Conservation (phyloP, 2,797 vertebrate species). For the Adrianichthys oophorus region DNA sequence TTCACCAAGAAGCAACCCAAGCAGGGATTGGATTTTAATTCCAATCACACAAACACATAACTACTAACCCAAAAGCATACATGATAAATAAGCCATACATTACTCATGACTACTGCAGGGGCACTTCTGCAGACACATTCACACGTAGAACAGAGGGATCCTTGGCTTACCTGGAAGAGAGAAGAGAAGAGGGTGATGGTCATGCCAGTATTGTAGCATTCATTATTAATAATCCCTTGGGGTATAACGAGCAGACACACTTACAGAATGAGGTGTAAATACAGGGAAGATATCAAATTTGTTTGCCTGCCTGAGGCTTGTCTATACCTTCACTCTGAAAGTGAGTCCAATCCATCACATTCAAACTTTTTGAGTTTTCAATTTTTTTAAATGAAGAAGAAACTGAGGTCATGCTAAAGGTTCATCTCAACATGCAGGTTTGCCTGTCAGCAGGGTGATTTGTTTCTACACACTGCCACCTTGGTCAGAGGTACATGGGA, state of each 20-base stretch:
- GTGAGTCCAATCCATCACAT: conserved; percentile 14
- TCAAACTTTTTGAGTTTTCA: not conserved
- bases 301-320: conserved; percentile 20
- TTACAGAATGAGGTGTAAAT: conserved; percentile 27
- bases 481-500: too few species aligned
- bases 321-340: conserved; percentile 4
- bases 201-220: conserved; percentile 37
- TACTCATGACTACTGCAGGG: conserved; percentile 58
- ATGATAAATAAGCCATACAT: conserved; percentile 64
- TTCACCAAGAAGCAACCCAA: too few species aligned
- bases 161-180: conserved; percentile 69
- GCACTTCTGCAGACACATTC: conserved; percentile 27
- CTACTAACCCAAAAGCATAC: conserved; percentile 40
- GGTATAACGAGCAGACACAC: conserved; percentile 17
- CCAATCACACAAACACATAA: conserved; percentile 41
- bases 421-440: not conserved
- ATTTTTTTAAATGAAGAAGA: not conserved
- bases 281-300: conserved; percentile 22
- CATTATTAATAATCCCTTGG: conserved; percentile 48
- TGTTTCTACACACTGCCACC: conserved; percentile 25
- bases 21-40: conserved; percentile 31
- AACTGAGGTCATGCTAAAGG: conserved; percentile 2
- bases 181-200: conserved; percentile 29
- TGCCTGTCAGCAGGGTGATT: conserved; percentile 37
- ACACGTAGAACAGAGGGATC: conserved; percentile 9